Evolutionary conservation across 2,113 vertebrate species (phyloP).

Genomic region (Stegastes partitus): DNA sequence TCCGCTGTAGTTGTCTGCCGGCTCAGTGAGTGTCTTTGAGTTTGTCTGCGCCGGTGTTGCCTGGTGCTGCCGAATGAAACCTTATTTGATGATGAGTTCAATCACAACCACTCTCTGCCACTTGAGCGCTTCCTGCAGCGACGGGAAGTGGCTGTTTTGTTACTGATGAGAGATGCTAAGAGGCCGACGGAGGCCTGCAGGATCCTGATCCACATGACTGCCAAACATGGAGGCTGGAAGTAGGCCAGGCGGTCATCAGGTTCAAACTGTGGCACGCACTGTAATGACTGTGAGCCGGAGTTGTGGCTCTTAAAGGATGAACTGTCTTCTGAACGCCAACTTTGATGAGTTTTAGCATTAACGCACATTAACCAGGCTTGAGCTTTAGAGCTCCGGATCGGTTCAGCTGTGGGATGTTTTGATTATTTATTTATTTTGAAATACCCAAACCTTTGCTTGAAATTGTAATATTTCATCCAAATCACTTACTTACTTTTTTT

Average conservation of each 20-base stretch:
- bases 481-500: too few species aligned
- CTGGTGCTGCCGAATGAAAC: not conserved
- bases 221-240: constrained; percentile 25
- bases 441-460: too few species aligned
- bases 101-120: constrained; percentile 43
- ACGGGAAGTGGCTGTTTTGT: constrained; percentile 63
- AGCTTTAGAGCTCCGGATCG: not conserved
- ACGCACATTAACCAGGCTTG: not conserved
- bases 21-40: not conserved
- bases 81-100: constrained; percentile 33
- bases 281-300: not conserved
- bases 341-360: not conserved
- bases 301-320: not conserved
- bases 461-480: too few species aligned
- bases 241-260: constrained; percentile 34
- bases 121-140: constrained; percentile 54
- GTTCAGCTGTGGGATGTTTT: not conserved
- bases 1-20: constrained; percentile 4
- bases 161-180: constrained; percentile 36
- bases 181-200: constrained; percentile 28
- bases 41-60: not conserved
- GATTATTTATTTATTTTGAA: too few species aligned
- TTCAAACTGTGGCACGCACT: constrained; percentile 24
- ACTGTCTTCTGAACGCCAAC: not conserved
- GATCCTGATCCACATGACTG: constrained; percentile 32